Evolutionary conservation across 2,888 invertebrate genomes (phyloP).

Genomic region (Nesidiocoris tenuis): DNA sequence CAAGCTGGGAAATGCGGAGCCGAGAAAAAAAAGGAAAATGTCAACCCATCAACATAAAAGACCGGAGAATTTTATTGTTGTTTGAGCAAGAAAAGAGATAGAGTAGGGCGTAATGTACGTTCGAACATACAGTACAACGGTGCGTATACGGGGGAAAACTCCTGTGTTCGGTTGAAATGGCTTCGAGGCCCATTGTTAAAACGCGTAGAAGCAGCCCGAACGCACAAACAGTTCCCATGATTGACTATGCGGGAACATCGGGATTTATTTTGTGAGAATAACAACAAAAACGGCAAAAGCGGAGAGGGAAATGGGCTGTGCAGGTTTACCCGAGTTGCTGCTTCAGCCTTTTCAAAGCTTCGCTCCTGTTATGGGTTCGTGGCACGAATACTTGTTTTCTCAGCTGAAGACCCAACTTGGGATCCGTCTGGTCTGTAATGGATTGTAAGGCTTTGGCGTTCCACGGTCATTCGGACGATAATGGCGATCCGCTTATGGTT

Average conservation of each 20-base stretch:
- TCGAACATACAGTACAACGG: neutral
- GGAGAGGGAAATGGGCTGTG: neutral
- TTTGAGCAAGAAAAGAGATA: neutral
- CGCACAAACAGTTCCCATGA: conserved; percentile 9
- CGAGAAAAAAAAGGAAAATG: neutral
- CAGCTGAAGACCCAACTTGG: neutral
- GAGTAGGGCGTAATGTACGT: neutral
- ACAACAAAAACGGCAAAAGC: conserved; percentile 1
- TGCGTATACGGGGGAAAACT: neutral
- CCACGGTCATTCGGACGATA: neutral
- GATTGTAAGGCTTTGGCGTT: neutral
- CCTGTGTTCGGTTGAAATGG: neutral
- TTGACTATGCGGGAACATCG: conserved; percentile 13
- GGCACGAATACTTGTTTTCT: neutral
- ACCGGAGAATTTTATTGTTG: neutral
- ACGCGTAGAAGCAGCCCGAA: neutral
- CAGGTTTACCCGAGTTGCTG: neutral
- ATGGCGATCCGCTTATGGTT: neutral
- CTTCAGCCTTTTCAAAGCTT: neutral
- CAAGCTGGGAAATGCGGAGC: neutral
- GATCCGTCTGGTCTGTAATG: neutral
- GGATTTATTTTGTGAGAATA: conserved; percentile 33
- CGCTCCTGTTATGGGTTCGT: neutral
- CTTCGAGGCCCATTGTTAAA: neutral
- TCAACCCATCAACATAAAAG: neutral